Conservation (phyloP, 2,888 invertebrate species). For the Leptopterna dolabrata region DNA sequence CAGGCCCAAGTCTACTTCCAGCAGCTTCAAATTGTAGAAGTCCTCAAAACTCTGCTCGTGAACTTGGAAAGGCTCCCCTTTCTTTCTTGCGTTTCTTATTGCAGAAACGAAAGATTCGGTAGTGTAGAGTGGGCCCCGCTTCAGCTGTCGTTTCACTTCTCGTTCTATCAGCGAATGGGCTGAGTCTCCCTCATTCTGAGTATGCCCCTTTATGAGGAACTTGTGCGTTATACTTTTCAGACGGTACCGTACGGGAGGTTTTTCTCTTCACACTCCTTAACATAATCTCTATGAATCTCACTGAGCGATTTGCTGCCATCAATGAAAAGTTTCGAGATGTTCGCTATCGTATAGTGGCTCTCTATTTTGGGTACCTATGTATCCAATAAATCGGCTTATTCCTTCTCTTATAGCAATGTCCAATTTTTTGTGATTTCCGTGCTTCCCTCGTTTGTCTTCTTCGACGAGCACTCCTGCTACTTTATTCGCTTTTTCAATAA, state of each 20-base stretch:
- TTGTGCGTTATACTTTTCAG: slow-evolving; percentile 62
- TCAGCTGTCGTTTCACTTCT: slow-evolving; percentile 56
- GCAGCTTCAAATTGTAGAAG: background rate
- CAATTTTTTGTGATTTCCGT: too few relatives aligned
- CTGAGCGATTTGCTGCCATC: background rate
- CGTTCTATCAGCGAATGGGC: slow-evolving; percentile 62
- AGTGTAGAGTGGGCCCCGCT: background rate
- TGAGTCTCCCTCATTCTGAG: slow-evolving; percentile 64
- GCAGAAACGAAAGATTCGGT: background rate
- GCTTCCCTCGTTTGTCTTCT: too few relatives aligned
- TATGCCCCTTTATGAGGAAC: slow-evolving; percentile 64
- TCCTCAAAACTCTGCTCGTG: background rate
- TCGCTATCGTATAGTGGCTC: slow-evolving; percentile 58
- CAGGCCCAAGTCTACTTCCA: background rate
- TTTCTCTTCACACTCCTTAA: background rate
- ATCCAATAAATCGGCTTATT: too few relatives aligned
- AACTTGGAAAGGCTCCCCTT: background rate
- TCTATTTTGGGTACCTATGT: slow-evolving; percentile 58
- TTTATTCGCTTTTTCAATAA: too few relatives aligned
- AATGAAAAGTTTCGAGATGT: slow-evolving; percentile 60
- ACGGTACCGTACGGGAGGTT: background rate
- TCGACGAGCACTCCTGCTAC: too few relatives aligned
- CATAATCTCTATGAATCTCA: background rate
- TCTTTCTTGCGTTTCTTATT: background rate
- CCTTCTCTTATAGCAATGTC: too few relatives aligned